Percentiles rank a stretch among this genome's conserved stretches.
These are phyloP conservation scores for Meiosimyza decipiens DNA, from an alignment of 2,888 invertebrate genomes.

Conservation along the genomic window DNA sequence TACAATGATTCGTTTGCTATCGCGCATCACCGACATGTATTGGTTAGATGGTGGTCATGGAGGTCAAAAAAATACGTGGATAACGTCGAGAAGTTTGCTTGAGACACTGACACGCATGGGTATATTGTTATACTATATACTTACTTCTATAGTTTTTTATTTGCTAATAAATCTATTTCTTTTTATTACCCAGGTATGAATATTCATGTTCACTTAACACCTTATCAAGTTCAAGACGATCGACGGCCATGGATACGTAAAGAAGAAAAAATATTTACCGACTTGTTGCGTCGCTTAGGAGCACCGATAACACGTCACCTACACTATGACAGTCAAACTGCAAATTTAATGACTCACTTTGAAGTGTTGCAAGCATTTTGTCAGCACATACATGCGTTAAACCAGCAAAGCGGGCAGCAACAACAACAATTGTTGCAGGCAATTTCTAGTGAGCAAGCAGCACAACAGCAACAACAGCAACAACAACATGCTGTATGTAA, in stretches of 20 bases:
- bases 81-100: conserved; percentile 79
- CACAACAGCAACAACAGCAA: conserved; percentile 44
- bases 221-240: conserved; percentile 88
- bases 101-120: conserved; percentile 79
- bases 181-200: conserved; percentile 70
- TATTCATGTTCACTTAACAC: conserved; percentile 85
- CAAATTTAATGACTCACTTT: conserved; percentile 80
- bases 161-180: neutral
- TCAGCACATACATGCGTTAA: conserved; percentile 63
- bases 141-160: neutral
- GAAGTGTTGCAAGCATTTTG: conserved; percentile 76
- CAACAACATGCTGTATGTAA: conserved; percentile 38
- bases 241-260: conserved; percentile 85
- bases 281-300: conserved; percentile 74
- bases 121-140: conserved; percentile 58
- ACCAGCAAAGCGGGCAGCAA: conserved; percentile 53
- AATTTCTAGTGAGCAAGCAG: conserved; percentile 49
- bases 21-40: conserved; percentile 79
- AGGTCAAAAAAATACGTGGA: conserved; percentile 90
- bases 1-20: conserved; percentile 74
- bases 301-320: conserved; percentile 74
- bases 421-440: conserved; percentile 46
- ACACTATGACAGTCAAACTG: conserved; percentile 71
- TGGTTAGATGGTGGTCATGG: conserved; percentile 94
- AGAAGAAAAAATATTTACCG: conserved; percentile 83